Percentiles rank a stretch among this genome's conserved stretches.
Conservation (phyloP, 2,113 vertebrate species). For the Mus spicilegus region DNA sequence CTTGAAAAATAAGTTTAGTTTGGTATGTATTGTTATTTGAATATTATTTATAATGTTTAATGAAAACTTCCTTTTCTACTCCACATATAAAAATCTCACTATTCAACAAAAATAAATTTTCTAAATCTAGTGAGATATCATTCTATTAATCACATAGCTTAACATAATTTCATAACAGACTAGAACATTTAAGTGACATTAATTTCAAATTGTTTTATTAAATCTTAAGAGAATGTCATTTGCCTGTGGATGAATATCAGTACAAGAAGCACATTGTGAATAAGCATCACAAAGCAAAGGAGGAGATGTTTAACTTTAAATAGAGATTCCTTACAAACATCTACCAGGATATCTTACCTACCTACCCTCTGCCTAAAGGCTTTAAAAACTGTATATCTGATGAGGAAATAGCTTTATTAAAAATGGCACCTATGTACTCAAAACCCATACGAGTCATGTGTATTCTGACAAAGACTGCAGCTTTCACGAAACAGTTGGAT, state of each 20-base stretch:
- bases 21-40: background rate
- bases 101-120: background rate
- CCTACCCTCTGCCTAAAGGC: background rate
- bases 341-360: background rate
- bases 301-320: slow-evolving; percentile 18
- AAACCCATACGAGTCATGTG: slow-evolving; percentile 87
- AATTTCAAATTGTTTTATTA: slow-evolving; percentile 34
- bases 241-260: background rate
- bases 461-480: slow-evolving; percentile 90
- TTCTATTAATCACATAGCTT: background rate
- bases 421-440: slow-evolving; percentile 86
- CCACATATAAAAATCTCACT: background rate
- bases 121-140: background rate
- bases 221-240: background rate
- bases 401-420: slow-evolving; percentile 86
- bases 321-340: background rate
- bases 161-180: background rate
- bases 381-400: slow-evolving; percentile 85
- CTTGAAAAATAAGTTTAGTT: slow-evolving; percentile 3
- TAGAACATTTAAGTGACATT: background rate
- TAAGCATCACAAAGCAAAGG: background rate
- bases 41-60: background rate
- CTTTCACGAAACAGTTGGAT: slow-evolving; percentile 87
- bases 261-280: background rate
- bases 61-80: background rate